phyloP scores from a whole-genome alignment of 1,140 invertebrate genomes.

The Aphelenchoides avenae region DNA sequence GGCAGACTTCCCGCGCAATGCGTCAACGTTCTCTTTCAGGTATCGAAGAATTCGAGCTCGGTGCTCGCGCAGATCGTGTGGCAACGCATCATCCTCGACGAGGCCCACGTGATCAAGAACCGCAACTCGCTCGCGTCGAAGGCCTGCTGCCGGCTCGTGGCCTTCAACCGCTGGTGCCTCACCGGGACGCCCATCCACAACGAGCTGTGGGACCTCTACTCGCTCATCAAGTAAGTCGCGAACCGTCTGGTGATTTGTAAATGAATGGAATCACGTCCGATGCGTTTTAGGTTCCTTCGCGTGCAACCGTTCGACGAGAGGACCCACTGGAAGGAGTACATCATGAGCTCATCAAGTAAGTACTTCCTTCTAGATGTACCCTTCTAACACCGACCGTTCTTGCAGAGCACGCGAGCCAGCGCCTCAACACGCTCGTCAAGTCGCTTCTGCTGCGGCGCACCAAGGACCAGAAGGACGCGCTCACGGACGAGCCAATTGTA shows the following conservation, averaged over 20 bases:
- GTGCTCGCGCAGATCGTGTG: conserved; percentile 69
- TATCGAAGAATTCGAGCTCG: too few relatives aligned
- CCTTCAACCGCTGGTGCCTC: conserved; percentile 72
- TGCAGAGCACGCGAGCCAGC: conserved; percentile 29
- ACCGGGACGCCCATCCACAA: conserved; percentile 96
- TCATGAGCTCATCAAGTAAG: conserved; percentile 30
- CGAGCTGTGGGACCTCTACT: conserved; percentile 79
- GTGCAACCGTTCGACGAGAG: conserved; percentile 67
- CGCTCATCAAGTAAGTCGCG: conserved; percentile 67
- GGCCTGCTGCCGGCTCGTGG: conserved; percentile 69
- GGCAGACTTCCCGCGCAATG: too few relatives aligned
- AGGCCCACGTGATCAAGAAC: conserved; percentile 85
- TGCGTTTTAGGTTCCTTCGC: conserved; percentile 60
- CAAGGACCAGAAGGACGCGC: conserved; percentile 42
- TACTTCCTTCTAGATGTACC: too few relatives aligned
- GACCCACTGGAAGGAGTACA: conserved; percentile 64
- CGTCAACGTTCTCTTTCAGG: too few relatives aligned
- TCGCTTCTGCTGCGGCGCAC: conserved; percentile 51
- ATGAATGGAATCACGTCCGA: too few relatives aligned
- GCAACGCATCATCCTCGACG: conserved; percentile 82
- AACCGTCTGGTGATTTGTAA: conserved; percentile 11
- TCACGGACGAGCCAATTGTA: conserved; percentile 47
- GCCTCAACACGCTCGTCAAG: conserved; percentile 50
- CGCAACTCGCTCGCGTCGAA: conserved; percentile 72
- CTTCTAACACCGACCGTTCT: conserved; percentile 4